Evolutionary conservation across 2,113 vertebrate species (phyloP), one percentile per base, ranked within the genome.

Genomic region (Cisticola juncidis): DNA sequence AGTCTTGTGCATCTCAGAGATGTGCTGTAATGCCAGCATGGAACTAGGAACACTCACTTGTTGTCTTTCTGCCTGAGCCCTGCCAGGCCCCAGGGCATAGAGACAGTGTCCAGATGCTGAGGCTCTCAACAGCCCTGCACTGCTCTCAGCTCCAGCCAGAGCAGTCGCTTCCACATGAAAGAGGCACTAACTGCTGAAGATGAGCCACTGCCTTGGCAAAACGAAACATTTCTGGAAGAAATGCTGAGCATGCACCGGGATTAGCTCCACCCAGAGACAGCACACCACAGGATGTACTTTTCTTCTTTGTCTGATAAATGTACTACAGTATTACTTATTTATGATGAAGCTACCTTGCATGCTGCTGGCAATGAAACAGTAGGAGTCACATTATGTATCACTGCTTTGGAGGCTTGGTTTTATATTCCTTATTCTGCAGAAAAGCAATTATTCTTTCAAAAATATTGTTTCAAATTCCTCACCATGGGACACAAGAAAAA

Each of bases 11-110:
- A 72, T 42, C 71, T 57, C 12, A 1, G 44, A 86, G 40, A 35
- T 2, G n/a, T 0, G 2, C 38, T 56, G 36, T 45, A 64, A 71
- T 31, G 23, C 31, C 18, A 9, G 36, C 38, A 62, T 1, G 0
- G 54, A 45, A 53, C 77, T 0, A 53, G n/a, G 58, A 8, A 61
- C 0, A 0, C n/a, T 36, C 28, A 10, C 57, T 53, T 9, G 1
- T 15, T 54, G n/a, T 22, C 60, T 25, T 38, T 47, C 69, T 64
- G 78, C 35, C 61, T 16, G 22, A 80, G 14, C 24, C 40, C 71
- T 65, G 53, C 48, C 7, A 2, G 25, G 66, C 14, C 1, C 0
- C 42, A 86, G n/a, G 25, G 24, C 1, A 1, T 33, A 53, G 12
- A 36, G 53, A 36, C 20, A 4, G 16, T 20, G 56, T 23, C 85